phyloP scores from a whole-genome alignment of 2,888 invertebrate species.

The Diplazon laetatorius region DNA sequence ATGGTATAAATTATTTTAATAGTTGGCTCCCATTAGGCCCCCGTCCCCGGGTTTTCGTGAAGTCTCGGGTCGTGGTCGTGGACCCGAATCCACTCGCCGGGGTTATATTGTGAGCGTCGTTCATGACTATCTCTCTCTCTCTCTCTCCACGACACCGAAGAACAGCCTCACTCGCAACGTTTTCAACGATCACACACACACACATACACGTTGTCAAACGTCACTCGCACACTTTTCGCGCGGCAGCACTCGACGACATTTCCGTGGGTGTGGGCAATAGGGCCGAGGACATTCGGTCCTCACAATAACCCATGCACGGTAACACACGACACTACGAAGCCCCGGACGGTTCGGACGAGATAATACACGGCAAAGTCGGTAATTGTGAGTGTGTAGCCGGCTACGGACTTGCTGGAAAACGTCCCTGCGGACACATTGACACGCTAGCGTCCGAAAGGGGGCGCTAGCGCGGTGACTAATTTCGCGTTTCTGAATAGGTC shows the following conservation, averaged over 20 bases:
- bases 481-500: constrained; percentile 67
- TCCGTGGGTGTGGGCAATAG: no score
- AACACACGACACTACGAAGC: no score
- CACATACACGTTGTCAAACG: no score
- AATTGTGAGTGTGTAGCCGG: constrained; percentile 32
- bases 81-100: constrained; percentile 51
- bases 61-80: constrained; percentile 29
- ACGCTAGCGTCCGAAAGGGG: no score
- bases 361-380: constrained; percentile 33
- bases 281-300: no score
- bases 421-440: constrained; percentile 54
- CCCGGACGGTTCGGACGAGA: no score
- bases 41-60: constrained; percentile 43
- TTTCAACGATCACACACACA: constrained; percentile 8
- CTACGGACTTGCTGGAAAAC: constrained; percentile 32
- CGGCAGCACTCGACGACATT: constrained; percentile 39
- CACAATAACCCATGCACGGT: no score
- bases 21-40: constrained; percentile 66
- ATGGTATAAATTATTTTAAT: constrained; percentile 70
- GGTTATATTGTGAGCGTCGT: constrained; percentile 41
- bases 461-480: constrained; percentile 60
- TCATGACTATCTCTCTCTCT: constrained; percentile 21
- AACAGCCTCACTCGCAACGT: constrained; percentile 3
- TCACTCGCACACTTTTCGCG: constrained; percentile 12
- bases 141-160: constrained; percentile 15